Percentiles rank a stretch among this genome's conserved stretches.
Evolutionary conservation across 2,797 vertebrate genomes (phyloP).

Genomic region (Tangara arthus): DNA sequence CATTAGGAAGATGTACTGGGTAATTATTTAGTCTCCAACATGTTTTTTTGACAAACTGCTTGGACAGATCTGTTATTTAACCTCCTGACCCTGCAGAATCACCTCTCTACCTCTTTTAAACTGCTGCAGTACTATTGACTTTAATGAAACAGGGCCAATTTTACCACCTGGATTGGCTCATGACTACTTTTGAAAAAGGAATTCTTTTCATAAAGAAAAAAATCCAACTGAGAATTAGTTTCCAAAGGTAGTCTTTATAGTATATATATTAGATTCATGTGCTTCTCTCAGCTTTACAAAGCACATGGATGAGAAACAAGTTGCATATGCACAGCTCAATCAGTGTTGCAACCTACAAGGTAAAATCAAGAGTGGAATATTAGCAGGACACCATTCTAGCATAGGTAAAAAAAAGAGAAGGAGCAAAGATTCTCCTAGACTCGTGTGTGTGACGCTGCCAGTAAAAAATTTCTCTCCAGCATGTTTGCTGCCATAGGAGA

Average conservation of each 20-base stretch:
- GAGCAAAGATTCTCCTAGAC: neutral
- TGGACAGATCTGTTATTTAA: neutral
- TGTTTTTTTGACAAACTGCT: neutral
- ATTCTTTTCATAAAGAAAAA: neutral
- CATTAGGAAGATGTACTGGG: neutral
- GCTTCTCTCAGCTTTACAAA: neutral
- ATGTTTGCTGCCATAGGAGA: neutral
- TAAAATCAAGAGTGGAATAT: neutral
- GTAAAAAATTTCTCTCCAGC: neutral
- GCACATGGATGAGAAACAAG: neutral
- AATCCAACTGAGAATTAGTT: neutral
- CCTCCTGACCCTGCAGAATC: neutral
- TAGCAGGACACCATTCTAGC: neutral
- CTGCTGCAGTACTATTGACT: neutral
- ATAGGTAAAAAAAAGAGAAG: neutral
- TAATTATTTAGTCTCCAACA: neutral
- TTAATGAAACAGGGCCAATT: neutral
- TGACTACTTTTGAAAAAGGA: neutral
- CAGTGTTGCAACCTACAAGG: neutral
- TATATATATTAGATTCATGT: neutral
- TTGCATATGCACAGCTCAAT: neutral
- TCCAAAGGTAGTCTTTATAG: neutral
- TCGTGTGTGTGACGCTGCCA: neutral
- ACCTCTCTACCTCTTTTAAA: neutral
- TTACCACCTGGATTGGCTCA: neutral